Conservation (phyloP, 1,140 invertebrate species). For the Drosophila jambulina region DNA sequence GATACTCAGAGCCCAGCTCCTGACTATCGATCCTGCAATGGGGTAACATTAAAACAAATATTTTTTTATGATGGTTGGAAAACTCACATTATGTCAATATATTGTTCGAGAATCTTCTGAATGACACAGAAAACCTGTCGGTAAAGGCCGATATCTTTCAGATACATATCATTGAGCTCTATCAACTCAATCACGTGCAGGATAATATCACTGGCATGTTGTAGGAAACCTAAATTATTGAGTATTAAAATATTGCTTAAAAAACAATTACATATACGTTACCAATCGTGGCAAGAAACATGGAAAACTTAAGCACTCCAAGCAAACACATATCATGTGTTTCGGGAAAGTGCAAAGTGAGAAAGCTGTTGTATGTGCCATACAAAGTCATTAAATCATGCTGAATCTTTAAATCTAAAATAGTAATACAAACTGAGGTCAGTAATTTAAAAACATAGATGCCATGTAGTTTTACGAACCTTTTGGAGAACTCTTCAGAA, state of each 20-base stretch:
- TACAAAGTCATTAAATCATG: slow-evolving; percentile 34
- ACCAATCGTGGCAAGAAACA: slow-evolving; percentile 52
- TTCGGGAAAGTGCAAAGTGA: slow-evolving; percentile 39
- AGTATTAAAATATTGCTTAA: not conserved
- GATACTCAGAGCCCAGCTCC: slow-evolving; percentile 14
- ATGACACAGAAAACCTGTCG: slow-evolving; percentile 20
- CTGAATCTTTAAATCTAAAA: slow-evolving; percentile 23
- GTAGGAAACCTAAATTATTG: slow-evolving; percentile 40
- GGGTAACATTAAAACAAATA: not conserved
- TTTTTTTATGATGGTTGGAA: too few species aligned
- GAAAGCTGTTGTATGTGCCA: slow-evolving; percentile 55
- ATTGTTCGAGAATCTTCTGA: slow-evolving; percentile 38
- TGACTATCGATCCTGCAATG: not conserved
- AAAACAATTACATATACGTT: not conserved
- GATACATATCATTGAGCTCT: not conserved
- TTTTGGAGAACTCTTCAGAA: not conserved
- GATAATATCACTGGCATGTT: slow-evolving; percentile 45
- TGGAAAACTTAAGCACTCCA: slow-evolving; percentile 42
- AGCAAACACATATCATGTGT: slow-evolving; percentile 26
- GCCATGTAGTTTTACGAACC: not conserved
- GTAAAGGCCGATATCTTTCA: slow-evolving; percentile 10
- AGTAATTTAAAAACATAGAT: not conserved
- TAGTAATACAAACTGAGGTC: not conserved
- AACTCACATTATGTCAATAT: slow-evolving; percentile 46
- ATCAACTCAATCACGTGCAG: slow-evolving; percentile 15